These are phyloP conservation scores for Phycodurus eques DNA, from an alignment of 2,113 vertebrate genomes.

Conservation along the genomic window DNA sequence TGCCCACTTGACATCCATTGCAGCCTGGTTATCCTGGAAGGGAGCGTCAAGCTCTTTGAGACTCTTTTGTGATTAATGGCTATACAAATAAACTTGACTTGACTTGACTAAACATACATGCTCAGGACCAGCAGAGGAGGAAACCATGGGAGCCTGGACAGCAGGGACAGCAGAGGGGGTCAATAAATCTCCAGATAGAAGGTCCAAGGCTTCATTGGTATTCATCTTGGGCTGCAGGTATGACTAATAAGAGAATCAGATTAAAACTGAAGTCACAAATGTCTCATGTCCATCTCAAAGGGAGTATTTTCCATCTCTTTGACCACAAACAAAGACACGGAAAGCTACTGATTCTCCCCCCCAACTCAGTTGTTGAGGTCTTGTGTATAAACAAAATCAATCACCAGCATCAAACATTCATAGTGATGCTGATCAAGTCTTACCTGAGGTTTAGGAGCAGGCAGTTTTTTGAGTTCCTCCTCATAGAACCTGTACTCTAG, in stretches of 20 bases:
- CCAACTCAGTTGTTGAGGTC: too few relatives aligned
- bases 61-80: too few relatives aligned
- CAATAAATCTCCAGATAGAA: slow-evolving; percentile 63
- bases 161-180: slow-evolving; percentile 40
- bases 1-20: too few relatives aligned
- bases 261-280: neutral
- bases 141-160: slow-evolving; percentile 42
- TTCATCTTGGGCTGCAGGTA: slow-evolving; percentile 58
- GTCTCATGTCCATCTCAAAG: neutral
- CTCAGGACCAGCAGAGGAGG: slow-evolving; percentile 36
- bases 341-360: neutral
- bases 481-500: slow-evolving; percentile 61
- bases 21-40: too few relatives aligned
- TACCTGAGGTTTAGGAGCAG: slow-evolving; percentile 63
- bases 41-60: too few relatives aligned
- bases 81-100: too few relatives aligned
- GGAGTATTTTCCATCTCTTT: neutral
- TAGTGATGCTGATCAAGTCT: neutral
- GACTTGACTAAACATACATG: slow-evolving; percentile 24
- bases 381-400: neutral
- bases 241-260: neutral
- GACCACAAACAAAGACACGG: neutral
- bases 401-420: neutral
- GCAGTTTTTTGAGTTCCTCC: slow-evolving; percentile 45
- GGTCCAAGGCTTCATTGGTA: slow-evolving; percentile 62